Evolutionary conservation across 2,797 vertebrate species (phyloP), one percentile per base, ranked within the genome.

Genomic region (Zenarchopterus dispar): DNA sequence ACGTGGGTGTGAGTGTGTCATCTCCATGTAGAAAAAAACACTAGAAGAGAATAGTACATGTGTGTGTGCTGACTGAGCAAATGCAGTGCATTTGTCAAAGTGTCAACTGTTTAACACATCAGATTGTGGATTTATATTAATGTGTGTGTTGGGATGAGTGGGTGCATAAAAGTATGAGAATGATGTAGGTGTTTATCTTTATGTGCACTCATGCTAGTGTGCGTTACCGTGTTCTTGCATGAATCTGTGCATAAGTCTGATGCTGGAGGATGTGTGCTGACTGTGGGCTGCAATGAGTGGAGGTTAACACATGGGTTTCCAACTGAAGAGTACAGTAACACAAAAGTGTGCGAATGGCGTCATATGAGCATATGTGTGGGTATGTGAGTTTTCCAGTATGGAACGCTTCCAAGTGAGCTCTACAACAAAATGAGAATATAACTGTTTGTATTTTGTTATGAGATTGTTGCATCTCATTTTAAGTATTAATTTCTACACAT

Each of bases 11-110:
- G 41, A 72, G 70, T 51, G 63, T 58, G 49, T 51, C 53, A 70
- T 55, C 45, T 56, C 53, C 65, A 44, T 73, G 44, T 17, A 58
- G 55, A 18, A 59, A 64, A 77, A 36, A 78, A 80, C 57, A 74
- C 77, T 63, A 49, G 49, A 75, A 67, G 50, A 63, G 63, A 78
- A 79, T 68, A 76, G 67, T 77, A 28, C 69, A 54, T 64, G 50
- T 58, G 43, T 58, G 43, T 28, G 8, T 39, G 28, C 6, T 47
- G 31, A 65, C 36, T 19, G 33, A 46, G 56, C 19, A 57, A 31
- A 53, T 47, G 21, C n/a, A 4, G 24, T 44, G 45, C 36, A 22
- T 61, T 5, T 70, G 18, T 31, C 21, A 50, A 6, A 21, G 6
- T 28, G 19, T 45, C 6, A 19, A 24, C 19, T 39, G n/a, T 66